Percentiles rank a stretch among this genome's conserved stretches.
These are phyloP conservation scores for Notodonta dromedarius DNA, from an alignment of 2,888 invertebrate genomes.

Conservation along the genomic window DNA sequence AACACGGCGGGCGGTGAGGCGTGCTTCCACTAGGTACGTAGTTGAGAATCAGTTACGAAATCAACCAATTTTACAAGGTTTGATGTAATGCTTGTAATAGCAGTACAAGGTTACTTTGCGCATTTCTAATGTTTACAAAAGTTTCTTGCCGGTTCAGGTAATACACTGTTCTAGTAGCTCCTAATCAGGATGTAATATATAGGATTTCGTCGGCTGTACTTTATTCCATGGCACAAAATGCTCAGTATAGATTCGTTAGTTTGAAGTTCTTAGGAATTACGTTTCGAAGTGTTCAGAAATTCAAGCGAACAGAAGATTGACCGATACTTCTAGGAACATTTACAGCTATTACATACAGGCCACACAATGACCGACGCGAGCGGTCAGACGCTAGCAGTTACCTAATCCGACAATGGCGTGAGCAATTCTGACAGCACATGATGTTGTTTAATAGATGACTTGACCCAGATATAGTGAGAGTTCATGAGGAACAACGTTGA, in stretches of 20 bases:
- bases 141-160: neutral
- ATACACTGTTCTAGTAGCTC: neutral
- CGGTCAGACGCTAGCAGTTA: constrained; percentile 26
- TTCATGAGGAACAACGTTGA: constrained; percentile 11
- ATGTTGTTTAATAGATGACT: constrained; percentile 36
- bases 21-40: constrained; percentile 61
- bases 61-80: constrained; percentile 54
- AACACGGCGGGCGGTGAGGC: constrained; percentile 61
- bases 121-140: neutral
- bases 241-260: no score
- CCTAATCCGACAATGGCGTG: constrained; percentile 41
- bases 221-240: no score
- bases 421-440: constrained; percentile 31
- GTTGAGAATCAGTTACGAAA: constrained; percentile 50
- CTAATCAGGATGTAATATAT: no score
- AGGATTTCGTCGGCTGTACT: no score
- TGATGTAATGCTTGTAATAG: constrained; percentile 26
- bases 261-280: no score
- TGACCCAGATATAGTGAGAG: constrained; percentile 30
- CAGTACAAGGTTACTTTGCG: neutral
- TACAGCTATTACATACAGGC: constrained; percentile 9
- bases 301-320: neutral
- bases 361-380: constrained; percentile 25
- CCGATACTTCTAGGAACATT: neutral
- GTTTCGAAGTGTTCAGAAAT: neutral